phyloP scores from a whole-genome alignment of 2,888 invertebrate genomes.

The Horisme vitalbata region DNA sequence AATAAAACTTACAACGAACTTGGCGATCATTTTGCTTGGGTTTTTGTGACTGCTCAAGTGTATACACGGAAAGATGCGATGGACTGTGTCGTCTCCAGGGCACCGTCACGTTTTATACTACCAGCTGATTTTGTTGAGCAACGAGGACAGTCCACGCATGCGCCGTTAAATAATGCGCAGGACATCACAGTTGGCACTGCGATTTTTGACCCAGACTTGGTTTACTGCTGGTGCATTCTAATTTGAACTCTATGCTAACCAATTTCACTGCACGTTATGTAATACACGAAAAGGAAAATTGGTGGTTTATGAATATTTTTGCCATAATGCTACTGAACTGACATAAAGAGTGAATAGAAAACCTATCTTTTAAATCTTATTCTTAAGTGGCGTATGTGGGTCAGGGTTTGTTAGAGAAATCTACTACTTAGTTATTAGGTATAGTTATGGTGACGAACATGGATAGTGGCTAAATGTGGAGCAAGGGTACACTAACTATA shows the following conservation, averaged over 20 bases:
- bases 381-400: constrained; percentile 30
- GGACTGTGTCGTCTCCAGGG: constrained; percentile 70
- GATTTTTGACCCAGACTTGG: constrained; percentile 72
- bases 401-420: constrained; percentile 42
- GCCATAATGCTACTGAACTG: constrained; percentile 10
- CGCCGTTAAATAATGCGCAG: constrained; percentile 62
- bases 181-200: constrained; percentile 61
- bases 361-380: constrained; percentile 35
- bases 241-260: constrained; percentile 66
- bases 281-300: constrained; percentile 56
- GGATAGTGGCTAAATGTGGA: constrained; percentile 18
- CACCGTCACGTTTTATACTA: constrained; percentile 71
- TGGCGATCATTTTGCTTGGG: constrained; percentile 79
- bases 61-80: constrained; percentile 51
- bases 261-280: constrained; percentile 74
- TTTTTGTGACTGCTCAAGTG: constrained; percentile 71
- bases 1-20: constrained; percentile 68
- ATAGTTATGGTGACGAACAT: constrained; percentile 26
- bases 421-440: too few species aligned
- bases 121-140: constrained; percentile 65
- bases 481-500: constrained; percentile 12
- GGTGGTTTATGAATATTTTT: constrained; percentile 24
- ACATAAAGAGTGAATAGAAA: constrained; percentile 29
- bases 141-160: constrained; percentile 50
- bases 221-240: constrained; percentile 70